Conservation (phyloP, 2,113 vertebrate genomes). For the Pterophyllum scalare region DNA sequence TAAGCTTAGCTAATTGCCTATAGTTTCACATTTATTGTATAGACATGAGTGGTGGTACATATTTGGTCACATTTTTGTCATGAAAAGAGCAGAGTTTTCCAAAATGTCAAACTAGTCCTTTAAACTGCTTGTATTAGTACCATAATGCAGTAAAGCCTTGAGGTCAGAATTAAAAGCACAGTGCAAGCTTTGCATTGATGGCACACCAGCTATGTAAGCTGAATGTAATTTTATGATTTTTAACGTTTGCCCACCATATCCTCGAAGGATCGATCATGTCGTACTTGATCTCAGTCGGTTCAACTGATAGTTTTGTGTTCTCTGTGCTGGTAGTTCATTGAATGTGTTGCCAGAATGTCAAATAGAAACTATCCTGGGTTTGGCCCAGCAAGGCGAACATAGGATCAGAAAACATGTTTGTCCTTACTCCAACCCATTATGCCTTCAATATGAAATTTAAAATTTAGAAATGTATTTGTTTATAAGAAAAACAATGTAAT, state of each 20-base stretch:
- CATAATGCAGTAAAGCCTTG: conserved; percentile 12
- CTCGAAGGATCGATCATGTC: conserved; percentile 31
- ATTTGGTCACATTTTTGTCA: neutral
- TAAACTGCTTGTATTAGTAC: conserved; percentile 2
- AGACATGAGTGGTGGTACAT: neutral
- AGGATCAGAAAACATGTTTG: conserved; percentile 52
- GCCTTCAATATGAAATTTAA: conserved; percentile 71
- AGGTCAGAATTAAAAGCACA: conserved; percentile 8
- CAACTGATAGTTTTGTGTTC: conserved; percentile 26
- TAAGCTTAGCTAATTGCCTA: conserved; percentile 2
- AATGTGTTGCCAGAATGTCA: conserved; percentile 68
- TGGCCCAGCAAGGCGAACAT: conserved; percentile 47
- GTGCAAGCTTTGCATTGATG: conserved; percentile 41
- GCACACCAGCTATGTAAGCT: conserved; percentile 58
- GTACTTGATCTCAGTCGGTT: conserved; percentile 16
- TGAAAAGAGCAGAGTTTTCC: neutral
- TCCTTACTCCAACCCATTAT: conserved; percentile 69
- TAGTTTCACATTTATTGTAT: conserved; percentile 8
- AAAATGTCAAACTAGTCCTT: neutral
- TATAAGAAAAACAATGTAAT: conserved; percentile 65
- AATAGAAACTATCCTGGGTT: conserved; percentile 35
- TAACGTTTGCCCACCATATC: neutral
- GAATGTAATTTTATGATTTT: conserved; percentile 62
- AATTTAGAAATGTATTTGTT: conserved; percentile 77
- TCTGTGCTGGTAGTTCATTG: conserved; percentile 54